Percentiles rank a stretch among this genome's conserved stretches.
These are phyloP conservation scores for Enteromius thamalakanensis DNA, from an alignment of 2,797 vertebrate genomes.

Conservation along the genomic window DNA sequence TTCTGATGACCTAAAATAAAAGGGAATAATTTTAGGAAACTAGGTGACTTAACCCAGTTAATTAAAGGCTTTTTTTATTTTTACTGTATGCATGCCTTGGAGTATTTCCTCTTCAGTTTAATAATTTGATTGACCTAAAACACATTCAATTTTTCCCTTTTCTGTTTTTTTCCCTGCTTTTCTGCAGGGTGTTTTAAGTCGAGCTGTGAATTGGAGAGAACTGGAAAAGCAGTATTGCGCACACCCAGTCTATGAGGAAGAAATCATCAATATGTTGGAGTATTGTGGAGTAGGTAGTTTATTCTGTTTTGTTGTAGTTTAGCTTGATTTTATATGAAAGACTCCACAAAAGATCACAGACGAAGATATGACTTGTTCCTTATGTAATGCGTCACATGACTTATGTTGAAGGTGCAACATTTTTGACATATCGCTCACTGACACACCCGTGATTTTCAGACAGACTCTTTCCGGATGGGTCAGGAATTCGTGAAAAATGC, in stretches of 20 bases:
- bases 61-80: neutral
- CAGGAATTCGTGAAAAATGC: constrained; percentile 82
- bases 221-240: constrained; percentile 94
- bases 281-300: constrained; percentile 90
- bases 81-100: neutral
- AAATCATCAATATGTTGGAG: constrained; percentile 92
- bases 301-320: neutral
- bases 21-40: neutral
- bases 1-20: neutral
- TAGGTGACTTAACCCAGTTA: neutral
- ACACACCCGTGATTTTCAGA: constrained; percentile 71
- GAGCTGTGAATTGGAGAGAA: constrained; percentile 93
- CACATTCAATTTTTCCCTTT: neutral
- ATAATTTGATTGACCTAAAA: neutral
- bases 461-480: constrained; percentile 94
- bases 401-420: constrained; percentile 14
- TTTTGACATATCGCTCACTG: neutral
- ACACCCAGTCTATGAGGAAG: constrained; percentile 92
- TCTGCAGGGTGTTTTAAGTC: constrained; percentile 92
- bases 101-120: neutral
- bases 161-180: neutral
- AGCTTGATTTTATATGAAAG: neutral
- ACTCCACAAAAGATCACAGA: neutral
- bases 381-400: neutral
- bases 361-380: neutral